Conservation (phyloP, 1,140 invertebrate species). For the Helicoverpa armigera region DNA sequence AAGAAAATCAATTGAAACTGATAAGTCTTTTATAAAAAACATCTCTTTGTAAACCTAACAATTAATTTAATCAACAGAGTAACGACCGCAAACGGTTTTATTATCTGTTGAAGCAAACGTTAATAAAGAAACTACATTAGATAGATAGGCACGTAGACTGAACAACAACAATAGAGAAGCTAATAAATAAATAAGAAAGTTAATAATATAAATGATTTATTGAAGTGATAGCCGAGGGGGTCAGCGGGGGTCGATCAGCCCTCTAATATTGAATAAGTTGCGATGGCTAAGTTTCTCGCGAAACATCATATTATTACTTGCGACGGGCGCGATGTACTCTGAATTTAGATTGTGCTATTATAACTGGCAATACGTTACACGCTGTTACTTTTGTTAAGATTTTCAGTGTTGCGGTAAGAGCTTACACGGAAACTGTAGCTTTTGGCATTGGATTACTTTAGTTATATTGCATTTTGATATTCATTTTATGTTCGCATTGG, state of each 20-base stretch:
- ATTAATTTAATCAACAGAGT: neutral
- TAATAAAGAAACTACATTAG: constrained; percentile 44
- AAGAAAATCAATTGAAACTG: too few species aligned
- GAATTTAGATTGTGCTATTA: constrained; percentile 76
- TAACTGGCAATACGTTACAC: neutral
- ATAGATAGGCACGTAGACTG: constrained; percentile 29
- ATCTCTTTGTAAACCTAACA: neutral
- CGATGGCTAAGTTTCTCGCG: constrained; percentile 76
- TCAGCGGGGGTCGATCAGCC: constrained; percentile 53
- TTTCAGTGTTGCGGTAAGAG: neutral
- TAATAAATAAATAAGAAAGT: constrained; percentile 53
- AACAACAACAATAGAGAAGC: constrained; percentile 40
- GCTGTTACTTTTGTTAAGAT: neutral
- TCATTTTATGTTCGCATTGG: too few species aligned
- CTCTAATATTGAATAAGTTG: constrained; percentile 83
- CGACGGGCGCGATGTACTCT: constrained; percentile 63
- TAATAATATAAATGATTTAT: constrained; percentile 70
- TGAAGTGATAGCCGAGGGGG: constrained; percentile 60
- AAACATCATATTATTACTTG: constrained; percentile 84
- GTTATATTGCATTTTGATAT: too few species aligned
- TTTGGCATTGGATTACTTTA: too few species aligned
- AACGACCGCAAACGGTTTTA: constrained; percentile 13
- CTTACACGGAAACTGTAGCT: too few species aligned
- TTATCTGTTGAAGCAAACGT: constrained; percentile 19
- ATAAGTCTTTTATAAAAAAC: neutral